These are phyloP conservation scores for Cryptus viduatorius DNA, from an alignment of 2,888 invertebrate genomes.

Conservation along the genomic window DNA sequence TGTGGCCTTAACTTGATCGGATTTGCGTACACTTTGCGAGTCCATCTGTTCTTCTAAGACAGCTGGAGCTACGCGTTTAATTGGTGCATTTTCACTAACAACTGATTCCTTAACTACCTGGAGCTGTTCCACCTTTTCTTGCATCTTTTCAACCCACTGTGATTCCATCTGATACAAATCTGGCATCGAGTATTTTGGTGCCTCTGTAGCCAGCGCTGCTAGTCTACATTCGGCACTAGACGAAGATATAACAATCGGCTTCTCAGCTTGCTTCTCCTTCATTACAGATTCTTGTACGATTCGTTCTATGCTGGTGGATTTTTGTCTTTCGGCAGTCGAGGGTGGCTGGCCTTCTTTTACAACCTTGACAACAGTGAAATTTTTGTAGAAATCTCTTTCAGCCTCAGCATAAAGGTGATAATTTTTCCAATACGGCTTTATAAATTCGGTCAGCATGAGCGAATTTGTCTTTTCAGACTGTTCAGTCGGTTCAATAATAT, in stretches of 20 bases:
- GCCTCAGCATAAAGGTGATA: constrained; percentile 77
- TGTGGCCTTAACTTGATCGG: neutral
- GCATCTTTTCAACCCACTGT: constrained; percentile 69
- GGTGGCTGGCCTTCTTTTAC: constrained; percentile 72
- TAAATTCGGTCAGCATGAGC: constrained; percentile 49
- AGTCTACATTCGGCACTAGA: constrained; percentile 59
- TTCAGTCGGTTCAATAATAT: constrained; percentile 10
- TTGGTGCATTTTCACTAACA: neutral
- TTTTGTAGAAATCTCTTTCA: constrained; percentile 77
- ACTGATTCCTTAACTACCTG: neutral
- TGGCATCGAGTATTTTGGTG: constrained; percentile 71
- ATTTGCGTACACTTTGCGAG: neutral
- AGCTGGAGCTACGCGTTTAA: neutral
- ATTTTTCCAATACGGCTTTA: constrained; percentile 78
- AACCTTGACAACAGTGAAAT: constrained; percentile 76
- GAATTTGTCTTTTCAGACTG: constrained; percentile 3
- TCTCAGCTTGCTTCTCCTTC: constrained; percentile 67
- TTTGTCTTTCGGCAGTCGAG: constrained; percentile 54
- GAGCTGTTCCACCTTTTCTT: constrained; percentile 7
- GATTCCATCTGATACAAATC: constrained; percentile 71
- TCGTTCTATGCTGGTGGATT: constrained; percentile 75
- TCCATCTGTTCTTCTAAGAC: neutral
- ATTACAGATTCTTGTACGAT: constrained; percentile 79
- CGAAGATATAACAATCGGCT: constrained; percentile 31
- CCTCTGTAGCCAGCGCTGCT: constrained; percentile 68